Evolutionary conservation across 2,797 vertebrate genomes (phyloP), one percentile per base, ranked within the genome.

Genomic region (Peromyscus melanophrys): DNA sequence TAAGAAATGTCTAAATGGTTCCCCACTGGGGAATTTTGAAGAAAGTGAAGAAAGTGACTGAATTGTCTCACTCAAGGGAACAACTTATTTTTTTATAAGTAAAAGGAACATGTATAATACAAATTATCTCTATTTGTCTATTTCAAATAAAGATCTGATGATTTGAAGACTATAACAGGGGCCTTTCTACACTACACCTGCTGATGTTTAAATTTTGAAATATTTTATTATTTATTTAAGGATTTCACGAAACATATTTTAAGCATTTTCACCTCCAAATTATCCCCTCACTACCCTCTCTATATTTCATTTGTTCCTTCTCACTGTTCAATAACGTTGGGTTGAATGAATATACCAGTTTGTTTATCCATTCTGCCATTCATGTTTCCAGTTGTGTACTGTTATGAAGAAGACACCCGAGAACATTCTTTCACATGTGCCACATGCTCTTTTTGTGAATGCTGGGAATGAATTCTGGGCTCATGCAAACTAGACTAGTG

Each of bases 301-400:
- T 34, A 69, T 29, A 78, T 67, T 16, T 57, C 65, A 37, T 89
- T 67, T 92, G 10, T 71, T 93, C 27, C 25, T 93, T 96, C 86
- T 93, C 73, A 31, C 78, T 94, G 69, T 9, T 75, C 46, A 88
- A 52, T 92, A 82, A 2, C 43, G 78, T 86, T 95, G 23, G 31
- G 52, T 13, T 92, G 61, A 89, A 90, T 61, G 46, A 93, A 83
- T 73, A 49, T 49, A 71, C 29, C 46, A 57, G 40, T 87, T 93
- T 93, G 40, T 76, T 92, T 95, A 88, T 87, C 37, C 3, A 61
- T 69, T 94, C 63, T 90, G 12, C 49, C 46, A 9, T 89, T 81
- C 90, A 84, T 89, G 16, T 94, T 97, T 94, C 25, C 31, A 92
- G n/a, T 90, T 96, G 52, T 90, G 61, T 17, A 13, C n/a, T 87